Evolutionary conservation across 2,113 vertebrate genomes (phyloP), one percentile per base, ranked within the genome.

Genomic region (Alethe diademata): DNA sequence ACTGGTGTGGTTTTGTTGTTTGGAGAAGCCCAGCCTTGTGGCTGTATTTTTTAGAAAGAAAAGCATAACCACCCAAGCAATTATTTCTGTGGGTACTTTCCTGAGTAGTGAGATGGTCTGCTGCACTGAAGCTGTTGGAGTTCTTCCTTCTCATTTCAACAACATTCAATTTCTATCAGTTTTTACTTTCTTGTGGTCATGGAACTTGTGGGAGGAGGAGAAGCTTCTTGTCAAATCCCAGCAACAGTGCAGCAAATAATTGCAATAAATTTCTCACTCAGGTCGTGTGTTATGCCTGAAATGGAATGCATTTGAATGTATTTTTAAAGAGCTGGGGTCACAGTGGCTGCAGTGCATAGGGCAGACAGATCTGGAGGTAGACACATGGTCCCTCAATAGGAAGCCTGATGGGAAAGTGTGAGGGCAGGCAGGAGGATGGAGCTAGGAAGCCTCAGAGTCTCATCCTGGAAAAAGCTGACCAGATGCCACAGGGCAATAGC

Each of bases 351-450:
- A 75, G 64, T 22, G 33, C 17, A 3, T 6, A 16, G 26, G 23
- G 28, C 43, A 78, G 20, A 4, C 26, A 20, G 57, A 33, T 54
- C 23, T 87, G 43, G 33, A 75, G 24, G 65, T 4, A 56, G n/a
- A 26, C 29, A 20, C 8, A 1, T 2, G 6, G 22, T 18, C 19
- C 28, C 26, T 25, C 13, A 8, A 4, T 17, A 38, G 76, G 43
- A 70, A 42, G 3, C 35, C 6, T 36, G 29, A n/a, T 9, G 4
- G 29, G 19, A 61, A 79, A 33, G 24, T 69, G 23, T 7, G 48
- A 71, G 69, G 15, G 12, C 6, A 4, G 12, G 15, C 1, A 1
- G n/a, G 50, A 61, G 15, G n/a, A 11, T 0, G 3, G 31, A 28
- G 8, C 8, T 33, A 18, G 24, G 15, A 31, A 79, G 13, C 22